These are phyloP conservation scores for Scarus forsteni DNA, from an alignment of 2,797 vertebrate genomes.

Conservation along the genomic window DNA sequence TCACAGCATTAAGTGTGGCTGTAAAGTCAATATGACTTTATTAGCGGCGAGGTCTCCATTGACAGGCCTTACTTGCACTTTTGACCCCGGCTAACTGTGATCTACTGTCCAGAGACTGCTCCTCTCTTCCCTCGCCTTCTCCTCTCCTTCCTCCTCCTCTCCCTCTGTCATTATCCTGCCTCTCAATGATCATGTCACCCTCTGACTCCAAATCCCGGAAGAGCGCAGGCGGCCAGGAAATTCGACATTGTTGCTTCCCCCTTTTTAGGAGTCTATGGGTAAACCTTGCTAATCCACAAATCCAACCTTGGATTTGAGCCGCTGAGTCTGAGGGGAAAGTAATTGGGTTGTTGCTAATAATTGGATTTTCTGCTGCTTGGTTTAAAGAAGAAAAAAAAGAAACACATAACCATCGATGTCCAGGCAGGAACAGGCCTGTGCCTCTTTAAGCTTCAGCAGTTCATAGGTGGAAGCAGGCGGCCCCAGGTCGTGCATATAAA, in stretches of 20 bases:
- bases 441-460: slow-evolving; percentile 67
- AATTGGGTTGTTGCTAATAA: slow-evolving; percentile 89
- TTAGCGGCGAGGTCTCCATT: slow-evolving; percentile 68
- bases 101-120: slow-evolving; percentile 59
- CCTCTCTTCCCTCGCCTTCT: slow-evolving; percentile 23
- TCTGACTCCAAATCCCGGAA: slow-evolving; percentile 82
- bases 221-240: slow-evolving; percentile 78
- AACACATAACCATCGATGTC: slow-evolving; percentile 72
- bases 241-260: slow-evolving; percentile 82
- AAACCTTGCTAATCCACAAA: slow-evolving; percentile 87
- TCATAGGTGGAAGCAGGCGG: slow-evolving; percentile 64
- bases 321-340: slow-evolving; percentile 83
- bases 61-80: slow-evolving; percentile 69
- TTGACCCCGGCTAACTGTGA: slow-evolving; percentile 74
- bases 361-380: slow-evolving; percentile 88
- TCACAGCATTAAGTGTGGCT: slow-evolving; percentile 66
- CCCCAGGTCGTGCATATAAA: slow-evolving; percentile 74
- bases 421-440: slow-evolving; percentile 65
- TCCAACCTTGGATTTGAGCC: slow-evolving; percentile 86
- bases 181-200: slow-evolving; percentile 81
- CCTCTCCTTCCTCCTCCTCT: slow-evolving; percentile 24
- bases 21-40: slow-evolving; percentile 80
- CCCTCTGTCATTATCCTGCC: slow-evolving; percentile 67
- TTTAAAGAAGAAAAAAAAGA: slow-evolving; percentile 60
- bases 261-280: slow-evolving; percentile 80